Conservation (phyloP, 2,113 vertebrate species). For the Tor tambroides region DNA sequence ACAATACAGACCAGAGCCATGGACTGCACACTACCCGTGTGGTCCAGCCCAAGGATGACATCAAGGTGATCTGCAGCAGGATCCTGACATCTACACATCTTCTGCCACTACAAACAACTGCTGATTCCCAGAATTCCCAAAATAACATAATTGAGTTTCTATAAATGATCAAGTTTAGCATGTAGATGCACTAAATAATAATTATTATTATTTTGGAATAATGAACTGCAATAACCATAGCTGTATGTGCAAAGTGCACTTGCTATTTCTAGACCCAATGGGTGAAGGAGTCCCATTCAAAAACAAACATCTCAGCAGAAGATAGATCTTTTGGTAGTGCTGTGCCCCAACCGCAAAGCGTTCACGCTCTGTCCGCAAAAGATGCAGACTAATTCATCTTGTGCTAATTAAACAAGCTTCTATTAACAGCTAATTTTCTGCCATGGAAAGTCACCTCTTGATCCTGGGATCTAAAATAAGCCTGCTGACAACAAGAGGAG, state of each 20-base stretch:
- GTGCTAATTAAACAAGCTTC: conserved; percentile 45
- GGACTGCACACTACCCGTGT: conserved; percentile 42
- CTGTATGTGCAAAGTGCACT: neutral
- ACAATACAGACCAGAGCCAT: conserved; percentile 40
- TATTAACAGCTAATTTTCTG: conserved; percentile 62
- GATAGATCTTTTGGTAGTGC: conserved; percentile 11
- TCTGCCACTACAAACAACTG: conserved; percentile 18
- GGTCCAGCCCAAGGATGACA: conserved; percentile 44
- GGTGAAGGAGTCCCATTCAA: conserved; percentile 16
- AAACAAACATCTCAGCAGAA: conserved; percentile 19
- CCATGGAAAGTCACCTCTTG: conserved; percentile 58
- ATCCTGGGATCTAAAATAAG: conserved; percentile 62
- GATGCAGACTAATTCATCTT: conserved; percentile 20
- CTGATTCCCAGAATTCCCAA: conserved; percentile 22
- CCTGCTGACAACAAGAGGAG: conserved; percentile 56
- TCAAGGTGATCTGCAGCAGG: conserved; percentile 39
- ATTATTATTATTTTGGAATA: neutral
- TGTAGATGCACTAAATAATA: neutral
- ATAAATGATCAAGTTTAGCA: conserved; percentile 21
- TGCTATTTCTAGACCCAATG: conserved; percentile 14
- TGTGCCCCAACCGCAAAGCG: conserved; percentile 20
- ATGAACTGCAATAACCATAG: neutral
- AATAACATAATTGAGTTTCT: conserved; percentile 19
- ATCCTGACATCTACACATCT: conserved; percentile 14
- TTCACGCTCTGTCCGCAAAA: neutral